Evolutionary conservation across 1,140 invertebrate genomes (phyloP), one percentile per base, ranked within the genome.

Genomic region (Zaprionus camerounensis): DNA sequence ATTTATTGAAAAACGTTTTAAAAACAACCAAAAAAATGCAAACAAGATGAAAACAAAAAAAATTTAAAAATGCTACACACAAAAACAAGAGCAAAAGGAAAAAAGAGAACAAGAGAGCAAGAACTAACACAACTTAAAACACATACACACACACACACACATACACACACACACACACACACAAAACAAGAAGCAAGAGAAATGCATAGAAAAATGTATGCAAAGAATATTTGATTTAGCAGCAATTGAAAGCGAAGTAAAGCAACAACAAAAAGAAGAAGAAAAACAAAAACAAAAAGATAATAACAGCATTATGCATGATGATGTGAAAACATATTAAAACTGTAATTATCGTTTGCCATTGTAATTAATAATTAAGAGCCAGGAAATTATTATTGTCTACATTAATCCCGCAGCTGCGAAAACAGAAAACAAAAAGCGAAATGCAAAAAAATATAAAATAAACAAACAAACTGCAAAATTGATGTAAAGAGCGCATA

Each of bases 1-100:
- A 76, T 71, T 71, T 71, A 76, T 71, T 76, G 73, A 76, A 78
- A 74, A 73, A 49, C 63, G 63, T 73, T 73, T 73, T 38, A 74
- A 68, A 74, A 78, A 78, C 61, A 73, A 73, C 55, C 65, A 74
- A 68, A 73, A 77, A 76, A 76, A 70, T 70, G 66, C 70, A 73
- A 67, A 63, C 44, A 59, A 69, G 11, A 51, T 46, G 38, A 46
- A 44, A 63, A 49, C 20, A 66, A 62, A 31, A 46, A 44, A 71
- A 72, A 72, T 6, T 34, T 46, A 59, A 70, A 49, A 69, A 68
- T 17, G 22, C 56, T 41, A 36, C 36, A 44, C 20, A 36, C 31
- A 59, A 59, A 22, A 28, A 28, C 5, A 15, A 70, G 9, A 34
- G 31, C 2, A 71, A 71, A 56, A 66, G 41, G 20, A 51, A 28